phyloP scores from a whole-genome alignment of 2,888 invertebrate genomes.

The Euzetes globulus region DNA sequence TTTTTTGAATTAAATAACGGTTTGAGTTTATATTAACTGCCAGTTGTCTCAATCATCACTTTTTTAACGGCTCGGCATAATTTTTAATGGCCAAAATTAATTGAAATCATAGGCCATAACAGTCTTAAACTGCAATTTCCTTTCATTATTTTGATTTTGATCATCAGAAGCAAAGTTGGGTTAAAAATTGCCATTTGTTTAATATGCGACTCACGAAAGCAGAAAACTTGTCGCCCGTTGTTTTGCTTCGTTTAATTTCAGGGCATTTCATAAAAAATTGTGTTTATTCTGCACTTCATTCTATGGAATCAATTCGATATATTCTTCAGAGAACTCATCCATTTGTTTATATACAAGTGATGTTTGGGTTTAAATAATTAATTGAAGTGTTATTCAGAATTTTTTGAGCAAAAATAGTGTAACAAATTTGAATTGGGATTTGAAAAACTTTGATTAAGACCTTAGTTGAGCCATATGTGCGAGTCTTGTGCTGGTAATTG shows the following conservation, averaged over 20 bases:
- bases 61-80: neutral
- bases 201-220: constrained; percentile 13
- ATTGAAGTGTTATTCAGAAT: no score
- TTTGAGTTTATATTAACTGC: neutral
- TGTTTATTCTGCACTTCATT: neutral
- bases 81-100: neutral
- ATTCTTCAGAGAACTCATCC: no score
- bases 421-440: neutral
- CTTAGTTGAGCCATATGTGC: neutral
- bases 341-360: no score
- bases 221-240: constrained; percentile 15
- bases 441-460: neutral
- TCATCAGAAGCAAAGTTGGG: neutral
- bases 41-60: neutral
- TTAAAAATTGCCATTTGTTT: neutral
- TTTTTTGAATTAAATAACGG: neutral
- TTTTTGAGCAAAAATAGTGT: no score
- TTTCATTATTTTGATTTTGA: constrained; percentile 3
- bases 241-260: neutral
- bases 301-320: neutral
- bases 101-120: neutral
- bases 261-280: neutral
- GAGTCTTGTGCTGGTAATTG: neutral
- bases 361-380: no score
- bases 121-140: neutral